These are phyloP conservation scores for Mizuhopecten yessoensis DNA, from an alignment of 1,140 invertebrate genomes.

Conservation along the genomic window DNA sequence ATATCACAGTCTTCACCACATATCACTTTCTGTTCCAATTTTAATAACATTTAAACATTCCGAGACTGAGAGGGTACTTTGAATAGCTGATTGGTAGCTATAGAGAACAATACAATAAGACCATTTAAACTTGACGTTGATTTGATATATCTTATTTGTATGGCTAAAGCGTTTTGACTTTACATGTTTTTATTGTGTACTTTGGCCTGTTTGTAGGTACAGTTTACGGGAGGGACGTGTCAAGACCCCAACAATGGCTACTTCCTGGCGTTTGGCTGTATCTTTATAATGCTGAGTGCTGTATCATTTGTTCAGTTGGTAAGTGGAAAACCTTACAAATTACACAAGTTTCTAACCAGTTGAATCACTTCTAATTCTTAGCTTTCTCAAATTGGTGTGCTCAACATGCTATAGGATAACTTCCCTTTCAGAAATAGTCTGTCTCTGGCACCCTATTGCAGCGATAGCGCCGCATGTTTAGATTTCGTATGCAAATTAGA, in stretches of 20 bases:
- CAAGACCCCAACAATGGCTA: conserved; percentile 87
- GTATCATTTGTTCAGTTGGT: conserved; percentile 94
- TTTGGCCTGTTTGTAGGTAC: conserved; percentile 85
- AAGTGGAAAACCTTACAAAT: conserved; percentile 82
- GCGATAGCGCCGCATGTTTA: no score
- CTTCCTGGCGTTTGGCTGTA: conserved; percentile 89
- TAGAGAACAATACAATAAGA: no score
- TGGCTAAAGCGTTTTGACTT: background rate
- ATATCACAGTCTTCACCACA: no score
- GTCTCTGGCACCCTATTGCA: no score
- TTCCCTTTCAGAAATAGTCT: no score
- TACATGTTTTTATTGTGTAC: no score
- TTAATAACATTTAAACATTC: no score
- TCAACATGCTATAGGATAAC: background rate
- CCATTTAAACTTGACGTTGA: conserved; percentile 19
- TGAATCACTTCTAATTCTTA: background rate
- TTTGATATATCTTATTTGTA: background rate
- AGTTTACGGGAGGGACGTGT: conserved; percentile 88
- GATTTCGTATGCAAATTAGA: no score
- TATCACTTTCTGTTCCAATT: no score
- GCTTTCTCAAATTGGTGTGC: background rate
- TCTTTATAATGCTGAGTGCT: conserved; percentile 93
- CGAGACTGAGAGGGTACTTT: no score
- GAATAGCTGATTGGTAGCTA: no score
- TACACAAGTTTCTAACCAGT: background rate